Percentiles rank a stretch among this genome's conserved stretches.
These are phyloP conservation scores for Eulimnadia texana DNA, from an alignment of 1,140 invertebrate genomes.

Conservation along the genomic window DNA sequence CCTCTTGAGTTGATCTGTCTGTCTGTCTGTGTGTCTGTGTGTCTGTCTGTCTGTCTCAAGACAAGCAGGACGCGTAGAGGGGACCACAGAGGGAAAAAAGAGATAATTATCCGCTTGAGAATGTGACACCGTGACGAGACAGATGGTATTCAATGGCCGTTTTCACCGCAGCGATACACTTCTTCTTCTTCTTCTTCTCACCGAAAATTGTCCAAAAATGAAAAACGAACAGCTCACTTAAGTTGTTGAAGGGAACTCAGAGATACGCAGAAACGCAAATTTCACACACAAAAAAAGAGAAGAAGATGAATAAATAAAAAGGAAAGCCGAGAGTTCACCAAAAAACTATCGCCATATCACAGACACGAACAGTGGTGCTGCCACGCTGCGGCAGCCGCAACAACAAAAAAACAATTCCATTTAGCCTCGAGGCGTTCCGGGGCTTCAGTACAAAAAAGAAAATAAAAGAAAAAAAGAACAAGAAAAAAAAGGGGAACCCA, in stretches of 20 bases:
- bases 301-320: background rate
- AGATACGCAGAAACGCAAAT: too few species aligned
- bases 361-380: background rate
- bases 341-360: background rate
- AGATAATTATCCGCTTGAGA: background rate
- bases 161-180: background rate
- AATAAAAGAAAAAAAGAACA: background rate
- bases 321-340: background rate
- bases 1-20: too few species aligned
- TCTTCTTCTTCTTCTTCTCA: background rate
- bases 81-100: background rate
- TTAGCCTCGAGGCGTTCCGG: background rate
- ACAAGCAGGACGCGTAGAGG: too few species aligned
- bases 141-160: background rate
- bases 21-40: too few species aligned
- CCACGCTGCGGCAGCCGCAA: background rate
- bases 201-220: too few species aligned
- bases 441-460: background rate
- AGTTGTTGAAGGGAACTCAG: too few species aligned
- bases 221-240: too few species aligned
- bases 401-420: background rate
- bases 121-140: background rate
- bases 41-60: too few species aligned
- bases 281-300: background rate
- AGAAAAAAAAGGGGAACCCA: background rate